Conservation (phyloP, 2,888 invertebrate genomes). For the Caenorhabditis doughertyi region DNA sequence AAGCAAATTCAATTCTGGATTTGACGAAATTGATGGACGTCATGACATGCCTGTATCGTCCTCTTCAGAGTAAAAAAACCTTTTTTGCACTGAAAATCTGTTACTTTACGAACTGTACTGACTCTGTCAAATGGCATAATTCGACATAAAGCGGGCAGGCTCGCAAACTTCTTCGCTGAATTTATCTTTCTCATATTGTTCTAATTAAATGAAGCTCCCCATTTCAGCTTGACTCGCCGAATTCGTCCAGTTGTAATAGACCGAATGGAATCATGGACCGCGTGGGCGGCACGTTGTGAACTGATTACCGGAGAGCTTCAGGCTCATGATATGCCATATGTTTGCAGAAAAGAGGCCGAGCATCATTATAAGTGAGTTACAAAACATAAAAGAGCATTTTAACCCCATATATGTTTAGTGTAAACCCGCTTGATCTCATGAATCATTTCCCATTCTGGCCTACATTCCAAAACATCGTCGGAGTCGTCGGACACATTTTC, state of each 20-base stretch:
- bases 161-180: too few relatives aligned
- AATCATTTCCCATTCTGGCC: constrained; percentile 82
- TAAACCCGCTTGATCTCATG: constrained; percentile 80
- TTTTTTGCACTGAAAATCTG: too few relatives aligned
- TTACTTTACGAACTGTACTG: too few relatives aligned
- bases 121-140: too few relatives aligned
- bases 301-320: constrained; percentile 70
- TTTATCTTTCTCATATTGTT: background rate
- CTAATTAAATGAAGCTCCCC: background rate
- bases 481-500: constrained; percentile 76
- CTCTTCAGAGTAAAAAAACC: too few relatives aligned
- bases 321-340: constrained; percentile 80
- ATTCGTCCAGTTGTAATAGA: constrained; percentile 81
- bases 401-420: constrained; percentile 65
- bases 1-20: too few relatives aligned
- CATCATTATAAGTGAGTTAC: constrained; percentile 77
- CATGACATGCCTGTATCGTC: too few relatives aligned
- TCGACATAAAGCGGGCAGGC: too few relatives aligned
- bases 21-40: too few relatives aligned
- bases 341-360: constrained; percentile 80
- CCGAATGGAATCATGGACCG: constrained; percentile 79
- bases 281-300: constrained; percentile 76
- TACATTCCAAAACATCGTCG: constrained; percentile 79
- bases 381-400: background rate
- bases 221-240: constrained; percentile 74